A percentile compares a stretch with the other conserved stretches of the same genome.
phyloP scores from a whole-genome alignment of 2,113 vertebrate species.

The Mohoua ochrocephala region DNA sequence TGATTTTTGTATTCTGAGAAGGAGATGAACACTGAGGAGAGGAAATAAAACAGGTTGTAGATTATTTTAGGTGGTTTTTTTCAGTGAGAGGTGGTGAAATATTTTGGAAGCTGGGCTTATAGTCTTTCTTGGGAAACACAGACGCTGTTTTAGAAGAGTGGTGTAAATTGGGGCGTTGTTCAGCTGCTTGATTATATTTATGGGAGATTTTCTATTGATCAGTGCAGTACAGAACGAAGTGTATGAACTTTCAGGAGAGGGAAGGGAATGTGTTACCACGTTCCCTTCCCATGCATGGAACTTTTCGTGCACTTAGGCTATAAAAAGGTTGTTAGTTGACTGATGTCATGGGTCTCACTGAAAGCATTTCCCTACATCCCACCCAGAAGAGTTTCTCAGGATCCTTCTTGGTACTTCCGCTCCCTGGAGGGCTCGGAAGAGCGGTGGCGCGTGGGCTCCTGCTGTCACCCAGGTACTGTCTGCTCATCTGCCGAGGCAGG shows the following conservation, averaged over 20 bases:
- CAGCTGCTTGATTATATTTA: not conserved
- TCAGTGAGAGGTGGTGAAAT: not conserved
- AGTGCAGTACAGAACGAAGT: fast-evolving
- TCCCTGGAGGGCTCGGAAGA: not conserved
- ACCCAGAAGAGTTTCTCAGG: not conserved
- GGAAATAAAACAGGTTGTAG: slow-evolving; percentile 29
- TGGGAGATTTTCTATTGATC: not conserved
- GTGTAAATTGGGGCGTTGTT: not conserved
- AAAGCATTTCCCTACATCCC: not conserved
- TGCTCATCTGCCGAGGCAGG: not conserved
- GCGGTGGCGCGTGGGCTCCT: not conserved
- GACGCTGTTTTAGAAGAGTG: not conserved
- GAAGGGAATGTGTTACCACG: not conserved
- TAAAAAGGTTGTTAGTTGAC: not conserved
- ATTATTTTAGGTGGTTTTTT: slow-evolving; percentile 1
- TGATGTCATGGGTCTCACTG: not conserved
- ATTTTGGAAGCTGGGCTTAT: not conserved
- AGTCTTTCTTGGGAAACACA: not conserved
- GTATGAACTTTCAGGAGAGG: not conserved
- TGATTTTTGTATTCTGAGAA: not conserved
- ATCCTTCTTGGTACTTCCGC: not conserved
- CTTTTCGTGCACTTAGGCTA: not conserved
- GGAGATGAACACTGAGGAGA: not conserved
- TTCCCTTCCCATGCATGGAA: not conserved
- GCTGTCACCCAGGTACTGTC: not conserved